Conservation (phyloP, 1,140 invertebrate species). For the Linepithema humile region DNA sequence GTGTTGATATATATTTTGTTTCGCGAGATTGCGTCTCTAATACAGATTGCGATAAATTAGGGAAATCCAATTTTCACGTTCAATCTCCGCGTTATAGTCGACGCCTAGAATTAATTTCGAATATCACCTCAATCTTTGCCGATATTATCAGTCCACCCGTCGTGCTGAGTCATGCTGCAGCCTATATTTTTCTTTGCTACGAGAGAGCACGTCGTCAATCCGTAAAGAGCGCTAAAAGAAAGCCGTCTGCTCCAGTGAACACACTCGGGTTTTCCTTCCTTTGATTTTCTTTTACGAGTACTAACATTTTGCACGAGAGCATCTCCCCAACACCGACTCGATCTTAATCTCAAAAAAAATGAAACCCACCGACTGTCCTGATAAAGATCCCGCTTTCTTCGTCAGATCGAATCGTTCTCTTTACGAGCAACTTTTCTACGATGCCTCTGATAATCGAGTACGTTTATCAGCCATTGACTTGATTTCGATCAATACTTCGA, state of each 20-base stretch:
- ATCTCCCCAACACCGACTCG: neutral
- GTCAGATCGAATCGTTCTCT: neutral
- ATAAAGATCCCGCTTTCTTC: neutral
- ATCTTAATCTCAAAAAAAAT: neutral
- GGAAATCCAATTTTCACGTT: slow-evolving; percentile 3
- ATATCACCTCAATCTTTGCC: slow-evolving; percentile 3
- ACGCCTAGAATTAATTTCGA: neutral
- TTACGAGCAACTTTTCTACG: slow-evolving; percentile 15
- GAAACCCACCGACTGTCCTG: neutral
- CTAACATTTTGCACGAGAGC: neutral
- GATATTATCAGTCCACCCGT: neutral
- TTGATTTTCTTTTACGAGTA: slow-evolving; percentile 19
- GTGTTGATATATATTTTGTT: neutral
- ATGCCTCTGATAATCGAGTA: slow-evolving; percentile 11
- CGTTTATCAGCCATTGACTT: slow-evolving; percentile 40
- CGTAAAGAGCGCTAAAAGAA: neutral
- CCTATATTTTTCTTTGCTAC: neutral
- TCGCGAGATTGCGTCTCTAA: no score
- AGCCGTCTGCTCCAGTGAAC: neutral
- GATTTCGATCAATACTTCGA: slow-evolving; percentile 1
- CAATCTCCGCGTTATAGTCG: neutral
- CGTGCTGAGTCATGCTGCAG: neutral
- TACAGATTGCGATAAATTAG: neutral
- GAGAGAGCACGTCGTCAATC: neutral
- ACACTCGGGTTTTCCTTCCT: neutral